Evolutionary conservation across 2,888 invertebrate species (phyloP).

Genomic region (Thysanoteuthis rhombus): DNA sequence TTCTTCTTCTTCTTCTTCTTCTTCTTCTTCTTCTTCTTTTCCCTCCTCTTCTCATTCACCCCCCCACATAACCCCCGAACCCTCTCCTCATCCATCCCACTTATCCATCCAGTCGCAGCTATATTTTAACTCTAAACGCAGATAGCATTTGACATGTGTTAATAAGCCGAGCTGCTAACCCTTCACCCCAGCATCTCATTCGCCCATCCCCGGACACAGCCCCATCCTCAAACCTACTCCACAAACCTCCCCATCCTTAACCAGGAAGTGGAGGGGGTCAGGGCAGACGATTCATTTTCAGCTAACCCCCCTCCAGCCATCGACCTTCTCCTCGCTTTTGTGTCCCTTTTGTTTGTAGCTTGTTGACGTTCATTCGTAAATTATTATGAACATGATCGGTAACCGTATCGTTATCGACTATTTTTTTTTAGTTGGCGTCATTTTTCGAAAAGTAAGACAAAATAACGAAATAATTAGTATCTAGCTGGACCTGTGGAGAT

Average conservation of each 20-base stretch:
- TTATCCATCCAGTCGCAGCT: neutral
- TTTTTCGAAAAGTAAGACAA: too few species aligned
- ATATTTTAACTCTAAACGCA: neutral
- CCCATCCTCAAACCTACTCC: neutral
- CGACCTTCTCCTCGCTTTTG: neutral
- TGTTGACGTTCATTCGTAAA: neutral
- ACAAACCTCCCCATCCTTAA: neutral
- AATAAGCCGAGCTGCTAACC: neutral
- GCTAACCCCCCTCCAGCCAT: neutral
- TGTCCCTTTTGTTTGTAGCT: neutral
- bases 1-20: neutral
- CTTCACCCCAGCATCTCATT: neutral
- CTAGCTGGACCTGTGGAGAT: too few species aligned
- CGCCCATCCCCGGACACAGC: neutral
- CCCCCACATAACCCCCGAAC: neutral
- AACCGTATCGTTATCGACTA: too few species aligned
- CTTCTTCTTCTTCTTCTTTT: neutral
- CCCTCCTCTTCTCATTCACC: neutral
- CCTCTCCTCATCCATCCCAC: neutral
- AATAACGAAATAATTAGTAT: too few species aligned
- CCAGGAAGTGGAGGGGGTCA: neutral
- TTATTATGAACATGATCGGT: neutral
- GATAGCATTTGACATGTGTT: neutral
- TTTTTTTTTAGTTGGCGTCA: too few species aligned
- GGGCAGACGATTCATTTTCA: neutral